Evolutionary conservation across 1,140 invertebrate species (phyloP).

Genomic region (Muscidifurax raptorellus): DNA sequence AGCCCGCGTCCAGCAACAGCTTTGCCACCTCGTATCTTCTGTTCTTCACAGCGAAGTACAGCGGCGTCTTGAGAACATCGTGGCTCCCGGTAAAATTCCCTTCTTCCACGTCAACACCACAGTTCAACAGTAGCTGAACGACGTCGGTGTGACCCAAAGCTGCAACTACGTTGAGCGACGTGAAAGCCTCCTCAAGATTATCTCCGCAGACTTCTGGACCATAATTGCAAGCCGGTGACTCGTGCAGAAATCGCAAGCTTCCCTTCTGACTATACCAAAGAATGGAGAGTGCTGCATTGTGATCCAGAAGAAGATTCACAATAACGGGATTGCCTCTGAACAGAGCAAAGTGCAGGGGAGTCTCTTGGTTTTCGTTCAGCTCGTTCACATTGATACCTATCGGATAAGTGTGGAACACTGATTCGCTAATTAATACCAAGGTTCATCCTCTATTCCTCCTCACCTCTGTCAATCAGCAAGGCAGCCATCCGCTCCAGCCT

Average conservation of each 20-base stretch:
- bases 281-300: background rate
- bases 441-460: background rate
- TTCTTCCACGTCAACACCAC: background rate
- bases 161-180: constrained; percentile 2
- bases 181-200: constrained; percentile 17
- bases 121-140: background rate
- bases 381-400: constrained; percentile 15
- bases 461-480: background rate
- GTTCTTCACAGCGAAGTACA: constrained; percentile 24
- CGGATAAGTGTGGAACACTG: background rate
- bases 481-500: constrained; percentile 6
- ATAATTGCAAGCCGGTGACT: constrained; percentile 3
- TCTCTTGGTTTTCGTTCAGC: constrained; percentile 7
- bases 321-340: background rate
- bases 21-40: background rate
- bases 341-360: background rate
- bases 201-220: background rate
- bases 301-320: background rate
- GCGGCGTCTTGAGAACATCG: background rate
- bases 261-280: background rate
- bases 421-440: background rate
- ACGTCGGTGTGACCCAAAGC: background rate
- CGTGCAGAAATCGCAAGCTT: background rate
- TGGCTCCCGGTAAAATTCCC: background rate
- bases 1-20: constrained; percentile 9